Evolutionary conservation across 2,888 invertebrate genomes (phyloP), one percentile per base, ranked within the genome.

Genomic region (Pemphredon lugubris): DNA sequence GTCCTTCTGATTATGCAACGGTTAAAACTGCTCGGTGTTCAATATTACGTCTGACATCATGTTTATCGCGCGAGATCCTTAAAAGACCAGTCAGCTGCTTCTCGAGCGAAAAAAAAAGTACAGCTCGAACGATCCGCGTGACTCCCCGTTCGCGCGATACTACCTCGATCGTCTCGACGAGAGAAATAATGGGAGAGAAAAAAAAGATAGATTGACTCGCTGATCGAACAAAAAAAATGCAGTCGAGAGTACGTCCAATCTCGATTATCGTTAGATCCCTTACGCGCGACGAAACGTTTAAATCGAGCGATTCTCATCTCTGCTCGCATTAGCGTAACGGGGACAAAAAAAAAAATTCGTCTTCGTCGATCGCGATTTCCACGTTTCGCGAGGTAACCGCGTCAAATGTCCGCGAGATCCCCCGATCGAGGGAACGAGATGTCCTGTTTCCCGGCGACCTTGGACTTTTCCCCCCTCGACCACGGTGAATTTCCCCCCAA

Each of bases 1-100:
- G 72, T 74, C 74, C 74, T 74, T 74, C 72, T 72, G 45, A 59
- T 74, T 74, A 72, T 60, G 73, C 74, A 74, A 74, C 72, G 55
- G 34, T 63, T 55, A 72, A 61, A 72, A 66, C 54, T 51, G 32
- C 14, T 57, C 53, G 73, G 20, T 57, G 64, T 45, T 58, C 71
- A 37, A 71, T 61, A 70, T 61, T 53, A 53, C 39, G 26, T 48
- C 65, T 65, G 65, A 73, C 73, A 65, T 66, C 65, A 50, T 66
- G 60, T 65, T 61, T 65, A 60, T 70, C 70, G 39, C 44, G 50
- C 51, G 57, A 57, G 47, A 60, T 70, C 42, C 65, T 58, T 48
- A 60, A 53, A 60, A 57, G 55, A 37, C 34, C 39, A 14, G 50
- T 63, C 47, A 54, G 64, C 53, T 11, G 44, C 30, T 30, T 32